phyloP scores from a whole-genome alignment of 2,888 invertebrate genomes.

The Mythimna impura region DNA sequence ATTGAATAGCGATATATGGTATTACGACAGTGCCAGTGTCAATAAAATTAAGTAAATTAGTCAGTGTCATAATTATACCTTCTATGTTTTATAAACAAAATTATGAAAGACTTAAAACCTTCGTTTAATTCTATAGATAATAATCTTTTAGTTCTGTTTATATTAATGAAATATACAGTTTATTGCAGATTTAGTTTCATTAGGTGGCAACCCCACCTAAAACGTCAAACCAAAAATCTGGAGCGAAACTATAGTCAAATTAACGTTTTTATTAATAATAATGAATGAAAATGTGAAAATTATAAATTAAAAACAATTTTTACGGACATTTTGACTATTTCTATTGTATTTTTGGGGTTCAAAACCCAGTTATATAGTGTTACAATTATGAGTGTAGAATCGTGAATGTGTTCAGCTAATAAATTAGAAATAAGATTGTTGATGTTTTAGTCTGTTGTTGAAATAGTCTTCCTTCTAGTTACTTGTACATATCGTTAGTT shows the following conservation, averaged over 20 bases:
- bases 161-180: neutral
- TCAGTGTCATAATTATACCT: neutral
- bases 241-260: constrained; percentile 83
- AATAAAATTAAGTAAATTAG: neutral
- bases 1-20: neutral
- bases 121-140: neutral
- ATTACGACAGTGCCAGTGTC: neutral
- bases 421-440: constrained; percentile 58
- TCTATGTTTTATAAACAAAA: neutral
- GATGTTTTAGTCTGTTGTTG: constrained; percentile 66
- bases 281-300: constrained; percentile 84
- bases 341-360: constrained; percentile 52
- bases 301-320: constrained; percentile 67
- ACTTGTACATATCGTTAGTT: constrained; percentile 66
- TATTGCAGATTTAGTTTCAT: constrained; percentile 13
- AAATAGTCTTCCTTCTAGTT: constrained; percentile 68
- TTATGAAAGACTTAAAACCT: neutral
- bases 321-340: constrained; percentile 54
- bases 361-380: constrained; percentile 58
- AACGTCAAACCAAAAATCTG: constrained; percentile 83
- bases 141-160: neutral
- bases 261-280: constrained; percentile 75
- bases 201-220: constrained; percentile 71
- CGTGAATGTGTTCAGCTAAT: constrained; percentile 66
- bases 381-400: constrained; percentile 63